Percentiles rank a stretch among this genome's conserved stretches.
Evolutionary conservation across 2,888 invertebrate genomes (phyloP).

Genomic region (Palloptera scutellata): DNA sequence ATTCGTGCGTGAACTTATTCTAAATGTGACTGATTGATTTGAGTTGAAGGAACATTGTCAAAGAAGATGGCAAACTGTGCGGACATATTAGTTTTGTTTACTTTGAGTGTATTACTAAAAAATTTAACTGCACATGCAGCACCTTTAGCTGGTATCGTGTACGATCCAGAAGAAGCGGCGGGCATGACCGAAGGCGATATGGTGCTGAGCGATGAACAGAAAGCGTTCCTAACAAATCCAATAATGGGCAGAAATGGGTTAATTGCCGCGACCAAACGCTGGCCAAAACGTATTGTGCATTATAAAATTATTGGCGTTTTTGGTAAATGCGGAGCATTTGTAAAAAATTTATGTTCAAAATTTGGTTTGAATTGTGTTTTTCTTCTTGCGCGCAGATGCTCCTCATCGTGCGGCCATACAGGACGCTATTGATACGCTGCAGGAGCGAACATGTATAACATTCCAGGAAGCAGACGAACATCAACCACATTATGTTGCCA

Average conservation of each 20-base stretch:
- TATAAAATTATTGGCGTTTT: conserved; percentile 64
- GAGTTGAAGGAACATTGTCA: background rate
- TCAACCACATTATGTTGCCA: conserved; percentile 47
- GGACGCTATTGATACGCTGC: conserved; percentile 75
- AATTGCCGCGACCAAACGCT: conserved; percentile 67
- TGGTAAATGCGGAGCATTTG: conserved; percentile 35
- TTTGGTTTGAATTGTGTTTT: background rate
- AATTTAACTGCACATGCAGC: conserved; percentile 1
- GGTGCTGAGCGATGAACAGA: conserved; percentile 66
- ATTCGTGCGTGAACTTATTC: no score
- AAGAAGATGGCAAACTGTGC: background rate
- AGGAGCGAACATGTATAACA: conserved; percentile 74
- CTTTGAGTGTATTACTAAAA: background rate
- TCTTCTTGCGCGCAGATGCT: conserved; percentile 44
- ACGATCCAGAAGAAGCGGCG: conserved; percentile 78
- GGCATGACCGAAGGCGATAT: conserved; percentile 80
- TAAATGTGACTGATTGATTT: no score
- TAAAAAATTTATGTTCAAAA: background rate
- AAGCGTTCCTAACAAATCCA: conserved; percentile 28
- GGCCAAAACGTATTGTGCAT: conserved; percentile 74
- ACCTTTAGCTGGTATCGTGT: background rate
- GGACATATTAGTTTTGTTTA: background rate
- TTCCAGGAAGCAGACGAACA: conserved; percentile 70
- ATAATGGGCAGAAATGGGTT: conserved; percentile 69
- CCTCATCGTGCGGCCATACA: conserved; percentile 70